Base-by-base conservation (phyloP, 2,113 vertebrate genomes). In the Cololabis saira region DNA sequence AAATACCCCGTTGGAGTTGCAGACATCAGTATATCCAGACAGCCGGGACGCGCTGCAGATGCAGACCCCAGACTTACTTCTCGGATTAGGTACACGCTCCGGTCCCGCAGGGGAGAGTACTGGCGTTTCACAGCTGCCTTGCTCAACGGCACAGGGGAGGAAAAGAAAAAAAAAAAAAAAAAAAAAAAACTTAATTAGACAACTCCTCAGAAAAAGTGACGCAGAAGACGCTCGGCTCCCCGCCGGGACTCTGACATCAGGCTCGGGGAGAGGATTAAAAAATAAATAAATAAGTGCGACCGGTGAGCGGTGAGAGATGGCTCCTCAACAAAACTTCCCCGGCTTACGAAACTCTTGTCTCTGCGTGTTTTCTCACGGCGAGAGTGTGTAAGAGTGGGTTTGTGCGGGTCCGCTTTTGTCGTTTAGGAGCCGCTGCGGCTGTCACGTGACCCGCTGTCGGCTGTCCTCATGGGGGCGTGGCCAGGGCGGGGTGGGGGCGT, bases 401-500 rank as follows among this genome's bases (percentile, higher is more conserved):
- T 27, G 24, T 45, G 51, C 18, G 44, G 53, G 14, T 42, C 18
- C 48, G 44, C n/a, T 17, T 19, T 13, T 73, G 83, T 85, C 63
- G 76, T 81, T 78, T 15, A 72, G 81, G 62, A 75, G 78, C 71
- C 10, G 33, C 33, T 62, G 71, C 75, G 75, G 58, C 75, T 61
- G 85, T 92, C 90, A 92, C 87, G 85, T 91, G 91, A 90, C 80
- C 74, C 76, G 19, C 73, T 3, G 82, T 59, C 67, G 58, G 77
- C 69, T 56, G 67, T 80, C 65, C 53, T 45, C 22, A 4, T 64
- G 76, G 90, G 87, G 87, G 81, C 77, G 81, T 81, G 70, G 65
- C 68, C 74, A 74, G 80, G 89, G 87, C 86, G 90, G 87, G 71
- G 50, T 76, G 61, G 81, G 82, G 70, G 65, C 68, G 76, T 76